Conservation (phyloP, 2,888 invertebrate genomes). For the Diaprepes abbreviatus region DNA sequence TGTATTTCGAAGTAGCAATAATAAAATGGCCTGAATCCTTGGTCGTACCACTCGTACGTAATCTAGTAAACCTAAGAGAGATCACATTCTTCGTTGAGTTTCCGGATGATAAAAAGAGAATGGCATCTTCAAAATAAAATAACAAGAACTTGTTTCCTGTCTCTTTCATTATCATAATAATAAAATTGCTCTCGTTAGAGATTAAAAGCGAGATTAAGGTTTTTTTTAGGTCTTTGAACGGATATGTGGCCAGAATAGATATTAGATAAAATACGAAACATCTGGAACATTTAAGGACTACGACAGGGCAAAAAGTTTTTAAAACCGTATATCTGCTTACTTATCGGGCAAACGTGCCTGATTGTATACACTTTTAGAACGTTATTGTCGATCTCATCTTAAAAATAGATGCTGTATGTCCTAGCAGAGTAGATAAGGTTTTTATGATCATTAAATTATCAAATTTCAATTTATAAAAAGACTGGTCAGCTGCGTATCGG, state of each 20-base stretch:
- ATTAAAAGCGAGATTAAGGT: constrained; percentile 18
- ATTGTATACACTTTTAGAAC: too few species aligned
- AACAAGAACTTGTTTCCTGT: constrained; percentile 33
- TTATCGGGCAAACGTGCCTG: too few species aligned
- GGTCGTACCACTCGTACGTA: constrained; percentile 33
- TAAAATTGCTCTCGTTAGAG: constrained; percentile 9
- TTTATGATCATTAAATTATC: too few species aligned
- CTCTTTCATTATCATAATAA: constrained; percentile 15
- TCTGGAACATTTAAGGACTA: not conserved
- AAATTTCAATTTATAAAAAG: too few species aligned
- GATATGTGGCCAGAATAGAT: not conserved
- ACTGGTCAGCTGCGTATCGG: too few species aligned
- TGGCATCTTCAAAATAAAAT: constrained; percentile 22
- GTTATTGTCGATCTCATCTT: too few species aligned
- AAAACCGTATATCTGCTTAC: too few species aligned
- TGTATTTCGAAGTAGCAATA: constrained; percentile 36
- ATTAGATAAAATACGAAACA: not conserved
- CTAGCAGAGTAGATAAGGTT: too few species aligned
- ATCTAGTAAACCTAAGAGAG: constrained; percentile 34
- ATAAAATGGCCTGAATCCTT: constrained; percentile 18
- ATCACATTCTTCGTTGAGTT: constrained; percentile 38
- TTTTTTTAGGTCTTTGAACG: not conserved
- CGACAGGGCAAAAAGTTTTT: too few species aligned
- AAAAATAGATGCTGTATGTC: too few species aligned
- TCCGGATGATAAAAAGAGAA: constrained; percentile 36